Evolutionary conservation across 2,888 invertebrate species (phyloP), one percentile per base, ranked within the genome.

Genomic region (Himalopsyche anomala): DNA sequence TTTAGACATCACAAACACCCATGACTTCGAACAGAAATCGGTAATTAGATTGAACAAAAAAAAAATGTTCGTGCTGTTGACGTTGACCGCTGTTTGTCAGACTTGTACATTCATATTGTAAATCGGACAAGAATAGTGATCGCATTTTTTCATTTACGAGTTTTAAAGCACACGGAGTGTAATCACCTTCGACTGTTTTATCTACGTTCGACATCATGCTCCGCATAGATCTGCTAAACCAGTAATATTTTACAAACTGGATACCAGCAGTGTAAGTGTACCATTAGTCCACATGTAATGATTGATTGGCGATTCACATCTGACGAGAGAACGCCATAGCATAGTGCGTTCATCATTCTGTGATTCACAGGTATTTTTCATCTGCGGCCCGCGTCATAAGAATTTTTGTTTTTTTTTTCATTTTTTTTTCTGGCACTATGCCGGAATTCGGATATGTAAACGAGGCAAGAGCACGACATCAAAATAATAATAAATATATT

Each of bases 221-320:
- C 62, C 62, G 62, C 9, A 6, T 62, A 19, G 62, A 62, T 62
- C 28, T 19, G 6, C 2, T 28, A 62, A 62, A 19, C 62, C 62
- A 62, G 62, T 62, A 62, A 62, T 62, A 28, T 28, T 62, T n/a
- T 62, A 62, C 62, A 62, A 62, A 62, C 62, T 62, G 9, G 62
- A 62, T 19, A 62, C 19, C n/a, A 19, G 28, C 62, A 62, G 19
- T n/a, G 28, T 28, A 17, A 80, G 28, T 74, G 40, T 80, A 62
- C 28, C 54, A 81, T 69, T 80, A 74, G 38, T 69, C 51, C 51
- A 83, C 80, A 85, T 82, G n/a, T 28, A 79, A 82, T 80, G 80
- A 80, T 80, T 19, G 83, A 80, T 82, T 45, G 45, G 28, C 45
- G 62, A 42, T 74, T 79, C 82, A 54, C n/a, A 40, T 62, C 62